phyloP scores from a whole-genome alignment of 1,140 invertebrate genomes.

The Bacillus rossius region DNA sequence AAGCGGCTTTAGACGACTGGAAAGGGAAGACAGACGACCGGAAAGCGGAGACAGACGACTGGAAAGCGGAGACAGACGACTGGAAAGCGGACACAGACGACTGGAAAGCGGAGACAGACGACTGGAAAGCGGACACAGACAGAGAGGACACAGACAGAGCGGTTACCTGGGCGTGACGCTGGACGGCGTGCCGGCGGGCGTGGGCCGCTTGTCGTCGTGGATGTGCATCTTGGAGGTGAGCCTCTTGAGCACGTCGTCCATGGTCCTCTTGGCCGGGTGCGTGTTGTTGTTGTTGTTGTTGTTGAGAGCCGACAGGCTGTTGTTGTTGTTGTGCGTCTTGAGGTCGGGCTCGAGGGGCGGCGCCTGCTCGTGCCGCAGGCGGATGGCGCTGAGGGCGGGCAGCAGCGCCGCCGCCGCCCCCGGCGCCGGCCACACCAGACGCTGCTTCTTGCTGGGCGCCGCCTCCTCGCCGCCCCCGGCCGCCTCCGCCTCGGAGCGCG shows the following conservation, averaged over 20 bases:
- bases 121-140: too few relatives aligned
- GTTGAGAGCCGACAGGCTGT: constrained; percentile 45
- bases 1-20: too few relatives aligned
- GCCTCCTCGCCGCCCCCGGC: constrained; percentile 44
- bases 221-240: constrained; percentile 74
- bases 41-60: too few relatives aligned
- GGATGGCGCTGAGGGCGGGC: constrained; percentile 28
- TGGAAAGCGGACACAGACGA: too few relatives aligned
- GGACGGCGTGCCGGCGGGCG: constrained; percentile 55
- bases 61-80: too few relatives aligned
- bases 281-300: constrained; percentile 43
- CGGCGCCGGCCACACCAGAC: constrained; percentile 28
- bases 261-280: constrained; percentile 43
- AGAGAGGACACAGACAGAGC: too few relatives aligned
- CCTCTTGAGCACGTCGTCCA: constrained; percentile 81
- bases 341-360: constrained; percentile 17
- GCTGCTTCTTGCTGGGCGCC: constrained; percentile 35
- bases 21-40: too few relatives aligned
- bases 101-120: too few relatives aligned
- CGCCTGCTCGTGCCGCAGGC: constrained; percentile 47
- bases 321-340: constrained; percentile 38
- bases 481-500: constrained; percentile 37
- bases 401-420: constrained; percentile 4
- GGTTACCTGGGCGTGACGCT: too few relatives aligned
- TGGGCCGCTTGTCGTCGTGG: constrained; percentile 55